Evolutionary conservation across 2,113 vertebrate species (phyloP).

Genomic region (Platanista minor): DNA sequence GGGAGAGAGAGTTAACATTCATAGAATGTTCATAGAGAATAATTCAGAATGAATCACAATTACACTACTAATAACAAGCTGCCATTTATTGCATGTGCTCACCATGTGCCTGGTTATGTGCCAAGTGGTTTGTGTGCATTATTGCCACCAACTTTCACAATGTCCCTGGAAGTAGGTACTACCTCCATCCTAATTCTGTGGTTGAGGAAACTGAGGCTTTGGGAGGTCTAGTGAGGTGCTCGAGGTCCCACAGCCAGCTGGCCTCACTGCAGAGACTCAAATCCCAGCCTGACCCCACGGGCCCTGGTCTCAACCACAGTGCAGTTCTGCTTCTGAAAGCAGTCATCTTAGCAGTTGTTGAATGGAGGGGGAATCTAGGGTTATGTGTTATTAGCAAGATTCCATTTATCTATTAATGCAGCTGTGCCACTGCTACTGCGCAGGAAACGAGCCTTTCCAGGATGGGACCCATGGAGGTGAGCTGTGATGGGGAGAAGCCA

Average conservation of each 20-base stretch:
- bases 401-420: not conserved
- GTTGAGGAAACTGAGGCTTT: not conserved
- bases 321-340: not conserved
- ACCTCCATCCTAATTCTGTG: not conserved
- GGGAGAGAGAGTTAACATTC: not conserved
- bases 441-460: not conserved
- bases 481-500: not conserved
- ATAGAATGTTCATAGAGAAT: not conserved
- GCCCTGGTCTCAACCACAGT: not conserved
- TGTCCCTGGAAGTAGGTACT: not conserved
- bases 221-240: not conserved
- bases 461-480: not conserved
- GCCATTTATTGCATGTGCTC: not conserved
- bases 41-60: not conserved
- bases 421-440: not conserved
- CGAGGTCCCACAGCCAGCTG: not conserved
- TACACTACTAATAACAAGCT: not conserved
- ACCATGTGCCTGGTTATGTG: not conserved
- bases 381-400: not conserved
- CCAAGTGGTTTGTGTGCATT: not conserved
- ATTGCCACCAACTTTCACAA: not conserved
- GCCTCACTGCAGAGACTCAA: not conserved
- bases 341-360: not conserved
- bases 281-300: not conserved
- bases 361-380: not conserved